Percentiles rank a stretch among this genome's conserved stretches.
Evolutionary conservation across 64 coral and sea anemone species (phyloP).

Genomic region (Platygyra sinensis): DNA sequence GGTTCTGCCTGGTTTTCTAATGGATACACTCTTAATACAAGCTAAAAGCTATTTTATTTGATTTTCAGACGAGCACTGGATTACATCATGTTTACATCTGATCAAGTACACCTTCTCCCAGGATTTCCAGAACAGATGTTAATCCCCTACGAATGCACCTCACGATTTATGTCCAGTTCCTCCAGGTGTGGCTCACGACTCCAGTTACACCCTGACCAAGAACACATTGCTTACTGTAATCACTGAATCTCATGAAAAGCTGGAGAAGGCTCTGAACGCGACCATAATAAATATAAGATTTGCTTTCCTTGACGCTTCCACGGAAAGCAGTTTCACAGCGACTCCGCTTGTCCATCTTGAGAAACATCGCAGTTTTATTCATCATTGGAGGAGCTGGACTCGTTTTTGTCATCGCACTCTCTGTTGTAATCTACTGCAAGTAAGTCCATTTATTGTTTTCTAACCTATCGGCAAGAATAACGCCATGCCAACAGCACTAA

Average conservation of each 20-base stretch:
- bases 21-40: neutral
- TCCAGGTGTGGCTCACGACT: neutral
- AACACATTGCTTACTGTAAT: neutral
- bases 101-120: constrained; percentile 45
- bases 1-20: neutral
- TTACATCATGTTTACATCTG: constrained; percentile 8
- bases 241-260: neutral
- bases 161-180: constrained; percentile 29
- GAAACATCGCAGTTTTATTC: neutral
- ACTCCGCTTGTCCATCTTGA: neutral
- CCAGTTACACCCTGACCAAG: neutral
- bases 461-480: neutral
- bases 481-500: neutral
- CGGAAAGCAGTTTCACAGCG: neutral
- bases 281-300: neutral
- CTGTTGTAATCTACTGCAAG: neutral
- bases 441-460: neutral
- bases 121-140: neutral
- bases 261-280: neutral
- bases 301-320: neutral
- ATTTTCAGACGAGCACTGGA: constrained; percentile 33
- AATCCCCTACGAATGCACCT: neutral
- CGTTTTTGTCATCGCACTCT: neutral
- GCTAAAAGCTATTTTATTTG: neutral
- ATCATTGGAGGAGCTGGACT: neutral